Percentiles rank a stretch among this genome's conserved stretches.
Conservation (phyloP, 2,113 vertebrate species). For the Myiopsitta monachus region DNA sequence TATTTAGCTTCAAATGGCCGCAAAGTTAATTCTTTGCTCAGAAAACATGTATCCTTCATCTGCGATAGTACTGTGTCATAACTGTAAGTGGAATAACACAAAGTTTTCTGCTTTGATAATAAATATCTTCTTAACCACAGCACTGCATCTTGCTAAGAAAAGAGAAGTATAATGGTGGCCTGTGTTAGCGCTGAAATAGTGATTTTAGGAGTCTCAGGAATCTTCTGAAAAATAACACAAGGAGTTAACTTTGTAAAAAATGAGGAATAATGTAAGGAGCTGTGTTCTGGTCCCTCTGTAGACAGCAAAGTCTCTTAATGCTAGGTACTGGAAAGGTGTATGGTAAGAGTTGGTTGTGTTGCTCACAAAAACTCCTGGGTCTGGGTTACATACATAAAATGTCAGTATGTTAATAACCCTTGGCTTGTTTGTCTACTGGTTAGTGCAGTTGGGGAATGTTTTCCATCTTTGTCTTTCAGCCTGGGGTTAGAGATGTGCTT, state of each 20-base stretch:
- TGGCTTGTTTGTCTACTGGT: not conserved
- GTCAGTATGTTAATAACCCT: not conserved
- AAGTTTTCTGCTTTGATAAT: not conserved
- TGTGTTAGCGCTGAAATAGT: not conserved
- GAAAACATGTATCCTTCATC: fast-evolving
- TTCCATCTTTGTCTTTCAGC: not conserved
- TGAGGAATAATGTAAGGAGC: fast-evolving
- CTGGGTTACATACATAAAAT: not conserved
- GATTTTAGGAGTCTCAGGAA: not conserved
- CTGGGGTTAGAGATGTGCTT: fast-evolving
- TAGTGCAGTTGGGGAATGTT: not conserved
- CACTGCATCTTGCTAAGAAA: not conserved
- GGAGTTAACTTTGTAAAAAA: not conserved
- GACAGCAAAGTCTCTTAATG: not conserved
- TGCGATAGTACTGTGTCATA: not conserved
- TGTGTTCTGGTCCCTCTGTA: not conserved
- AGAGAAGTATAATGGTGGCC: not conserved
- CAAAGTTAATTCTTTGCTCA: not conserved
- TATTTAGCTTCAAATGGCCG: not conserved
- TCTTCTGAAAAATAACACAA: not conserved
- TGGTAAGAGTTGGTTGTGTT: not conserved
- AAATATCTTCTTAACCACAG: not conserved
- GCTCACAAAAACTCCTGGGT: no score
- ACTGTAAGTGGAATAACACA: not conserved
- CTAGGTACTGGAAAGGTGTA: fast-evolving